Conservation (phyloP, 2,888 invertebrate genomes). For the Clistopyga incitator region DNA sequence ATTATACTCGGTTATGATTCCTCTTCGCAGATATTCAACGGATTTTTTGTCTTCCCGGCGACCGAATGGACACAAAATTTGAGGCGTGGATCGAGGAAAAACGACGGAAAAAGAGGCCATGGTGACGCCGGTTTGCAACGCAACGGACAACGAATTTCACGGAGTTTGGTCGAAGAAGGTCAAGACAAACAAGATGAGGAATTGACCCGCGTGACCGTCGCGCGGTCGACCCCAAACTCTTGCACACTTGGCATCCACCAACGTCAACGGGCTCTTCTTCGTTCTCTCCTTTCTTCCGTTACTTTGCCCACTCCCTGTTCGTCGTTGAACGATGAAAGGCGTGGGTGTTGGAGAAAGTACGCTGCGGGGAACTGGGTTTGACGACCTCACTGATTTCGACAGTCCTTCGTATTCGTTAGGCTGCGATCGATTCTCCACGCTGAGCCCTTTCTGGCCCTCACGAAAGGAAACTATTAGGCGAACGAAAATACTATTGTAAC, state of each 20-base stretch:
- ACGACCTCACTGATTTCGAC: conserved; percentile 35
- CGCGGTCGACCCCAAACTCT: conserved; percentile 30
- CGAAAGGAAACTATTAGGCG: not conserved
- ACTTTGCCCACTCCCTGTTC: conserved; percentile 6
- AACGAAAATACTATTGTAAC: conserved; percentile 5
- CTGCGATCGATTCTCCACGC: conserved; percentile 25
- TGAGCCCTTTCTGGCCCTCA: not conserved
- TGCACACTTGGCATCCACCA: conserved; percentile 8
- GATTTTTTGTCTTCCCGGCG: conserved; percentile 2
- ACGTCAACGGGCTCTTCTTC: conserved; percentile 5
- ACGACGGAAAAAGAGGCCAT: not conserved
- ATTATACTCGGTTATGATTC: conserved; percentile 16
- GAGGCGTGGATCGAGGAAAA: not conserved
- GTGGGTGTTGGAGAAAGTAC: conserved; percentile 19
- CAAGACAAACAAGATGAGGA: conserved; percentile 33
- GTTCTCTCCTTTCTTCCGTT: conserved; percentile 7
- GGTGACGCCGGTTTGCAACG: conserved; percentile 12
- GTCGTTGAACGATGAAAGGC: not conserved
- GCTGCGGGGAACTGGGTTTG: conserved; percentile 3
- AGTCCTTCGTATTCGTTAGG: conserved; percentile 18
- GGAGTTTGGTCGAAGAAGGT: conserved; percentile 40
- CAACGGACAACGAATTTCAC: conserved; percentile 2
- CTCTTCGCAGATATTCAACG: conserved; percentile 10
- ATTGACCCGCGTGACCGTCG: conserved; percentile 34
- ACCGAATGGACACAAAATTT: not conserved